A percentile compares a stretch with the other conserved stretches of the same genome.
Conservation (phyloP, 2,797 vertebrate genomes). For the Emys orbicularis region DNA sequence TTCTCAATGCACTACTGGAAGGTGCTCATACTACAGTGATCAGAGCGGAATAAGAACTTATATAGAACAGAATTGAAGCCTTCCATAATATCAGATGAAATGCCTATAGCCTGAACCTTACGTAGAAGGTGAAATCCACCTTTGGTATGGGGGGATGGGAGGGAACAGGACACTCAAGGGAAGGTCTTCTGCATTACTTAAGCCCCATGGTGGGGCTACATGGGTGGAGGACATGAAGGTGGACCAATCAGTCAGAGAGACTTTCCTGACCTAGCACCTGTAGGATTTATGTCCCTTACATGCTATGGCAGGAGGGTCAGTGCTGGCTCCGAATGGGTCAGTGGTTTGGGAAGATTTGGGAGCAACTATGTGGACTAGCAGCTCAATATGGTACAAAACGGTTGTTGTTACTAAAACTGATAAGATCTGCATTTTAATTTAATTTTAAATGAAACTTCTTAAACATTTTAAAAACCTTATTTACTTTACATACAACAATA, state of each 20-base stretch:
- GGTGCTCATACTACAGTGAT: background rate
- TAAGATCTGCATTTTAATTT: too few relatives aligned
- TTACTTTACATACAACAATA: too few relatives aligned
- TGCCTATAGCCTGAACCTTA: fast-evolving
- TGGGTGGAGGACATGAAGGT: fast-evolving
- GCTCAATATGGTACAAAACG: background rate
- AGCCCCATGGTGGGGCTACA: background rate
- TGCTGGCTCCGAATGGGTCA: background rate
- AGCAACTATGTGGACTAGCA: fast-evolving
- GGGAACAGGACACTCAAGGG: background rate
- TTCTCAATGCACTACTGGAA: background rate
- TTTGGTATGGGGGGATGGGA: background rate
- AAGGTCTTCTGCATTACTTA: background rate
- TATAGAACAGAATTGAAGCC: background rate
- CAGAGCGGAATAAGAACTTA: background rate
- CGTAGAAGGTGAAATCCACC: background rate
- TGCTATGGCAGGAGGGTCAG: background rate
- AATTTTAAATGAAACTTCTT: too few relatives aligned
- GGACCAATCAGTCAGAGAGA: background rate
- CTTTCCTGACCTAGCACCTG: background rate
- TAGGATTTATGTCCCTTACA: background rate
- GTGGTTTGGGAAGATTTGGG: background rate
- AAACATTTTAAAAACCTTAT: too few relatives aligned
- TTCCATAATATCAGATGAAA: background rate
- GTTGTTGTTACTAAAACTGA: background rate